phyloP scores from a whole-genome alignment of 2,888 invertebrate species.

The Stomorhina lunata region DNA sequence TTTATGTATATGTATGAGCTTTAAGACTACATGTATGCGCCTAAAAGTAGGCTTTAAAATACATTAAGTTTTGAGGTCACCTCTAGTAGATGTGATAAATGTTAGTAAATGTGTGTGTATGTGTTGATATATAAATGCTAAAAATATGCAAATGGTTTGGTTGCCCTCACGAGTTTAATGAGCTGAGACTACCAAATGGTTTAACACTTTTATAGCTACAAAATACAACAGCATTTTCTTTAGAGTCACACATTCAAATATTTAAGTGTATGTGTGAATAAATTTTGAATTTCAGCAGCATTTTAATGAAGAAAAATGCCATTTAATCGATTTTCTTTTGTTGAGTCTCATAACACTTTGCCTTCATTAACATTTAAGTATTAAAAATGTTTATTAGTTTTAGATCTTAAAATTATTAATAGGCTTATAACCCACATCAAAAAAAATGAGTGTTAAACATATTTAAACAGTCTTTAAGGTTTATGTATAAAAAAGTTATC shows the following conservation, averaged over 20 bases:
- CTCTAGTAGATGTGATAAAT: background rate
- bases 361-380: background rate
- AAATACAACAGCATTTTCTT: background rate
- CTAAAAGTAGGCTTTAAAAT: conserved; percentile 13
- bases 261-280: background rate
- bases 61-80: conserved; percentile 47
- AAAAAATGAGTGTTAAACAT: background rate
- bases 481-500: background rate
- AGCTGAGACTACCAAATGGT: conserved; percentile 3
- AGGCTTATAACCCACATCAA: conserved; percentile 1
- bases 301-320: background rate
- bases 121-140: background rate
- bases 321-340: background rate
- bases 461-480: background rate
- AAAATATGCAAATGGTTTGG: conserved; percentile 4
- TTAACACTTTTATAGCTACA: conserved; percentile 27
- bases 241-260: too few relatives aligned
- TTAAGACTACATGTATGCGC: background rate
- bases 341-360: background rate
- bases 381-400: conserved; percentile 22
- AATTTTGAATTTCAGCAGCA: background rate
- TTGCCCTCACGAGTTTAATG: background rate
- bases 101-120: background rate
- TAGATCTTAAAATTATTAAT: background rate
- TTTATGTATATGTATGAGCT: background rate